These are phyloP conservation scores for Ectropis crepuscularia DNA, from an alignment of 2,888 invertebrate genomes.

Conservation along the genomic window DNA sequence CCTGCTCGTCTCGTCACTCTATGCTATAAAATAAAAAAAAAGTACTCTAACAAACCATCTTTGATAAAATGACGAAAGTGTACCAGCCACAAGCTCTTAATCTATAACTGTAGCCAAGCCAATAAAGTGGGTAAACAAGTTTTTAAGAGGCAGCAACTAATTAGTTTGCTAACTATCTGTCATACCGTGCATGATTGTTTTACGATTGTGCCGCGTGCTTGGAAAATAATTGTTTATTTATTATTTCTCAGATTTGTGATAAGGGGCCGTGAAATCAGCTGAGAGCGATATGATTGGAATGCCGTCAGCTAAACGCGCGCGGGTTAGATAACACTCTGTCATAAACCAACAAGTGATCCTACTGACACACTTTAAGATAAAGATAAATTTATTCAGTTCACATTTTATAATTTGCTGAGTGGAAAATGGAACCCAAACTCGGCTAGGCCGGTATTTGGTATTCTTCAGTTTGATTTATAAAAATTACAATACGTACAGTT, in stretches of 20 bases:
- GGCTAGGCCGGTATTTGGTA: too few relatives aligned
- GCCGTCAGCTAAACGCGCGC: slow-evolving; percentile 2
- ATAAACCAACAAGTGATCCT: not conserved
- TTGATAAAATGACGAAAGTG: too few relatives aligned
- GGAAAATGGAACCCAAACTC: too few relatives aligned
- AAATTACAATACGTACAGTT: too few relatives aligned
- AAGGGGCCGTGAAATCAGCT: slow-evolving; percentile 18
- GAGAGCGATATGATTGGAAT: slow-evolving; percentile 7
- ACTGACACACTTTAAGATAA: too few relatives aligned
- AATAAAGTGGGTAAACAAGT: slow-evolving; percentile 4
- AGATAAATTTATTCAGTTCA: too few relatives aligned
- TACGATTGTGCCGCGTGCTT: slow-evolving; percentile 5
- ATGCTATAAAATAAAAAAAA: too few relatives aligned
- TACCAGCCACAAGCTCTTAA: too few relatives aligned
- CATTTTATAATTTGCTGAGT: too few relatives aligned
- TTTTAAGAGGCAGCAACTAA: slow-evolving; percentile 6
- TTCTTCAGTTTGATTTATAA: too few relatives aligned
- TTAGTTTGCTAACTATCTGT: slow-evolving; percentile 14
- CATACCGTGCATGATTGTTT: slow-evolving; percentile 14
- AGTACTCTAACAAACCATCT: too few relatives aligned
- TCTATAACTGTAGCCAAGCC: not conserved
- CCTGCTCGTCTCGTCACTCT: too few relatives aligned
- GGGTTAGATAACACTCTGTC: slow-evolving; percentile 6
- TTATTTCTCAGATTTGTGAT: slow-evolving; percentile 15
- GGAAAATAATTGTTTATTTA: slow-evolving; percentile 10